Conservation (phyloP, 2,797 vertebrate genomes). For the Benthosema pterotum region DNA sequence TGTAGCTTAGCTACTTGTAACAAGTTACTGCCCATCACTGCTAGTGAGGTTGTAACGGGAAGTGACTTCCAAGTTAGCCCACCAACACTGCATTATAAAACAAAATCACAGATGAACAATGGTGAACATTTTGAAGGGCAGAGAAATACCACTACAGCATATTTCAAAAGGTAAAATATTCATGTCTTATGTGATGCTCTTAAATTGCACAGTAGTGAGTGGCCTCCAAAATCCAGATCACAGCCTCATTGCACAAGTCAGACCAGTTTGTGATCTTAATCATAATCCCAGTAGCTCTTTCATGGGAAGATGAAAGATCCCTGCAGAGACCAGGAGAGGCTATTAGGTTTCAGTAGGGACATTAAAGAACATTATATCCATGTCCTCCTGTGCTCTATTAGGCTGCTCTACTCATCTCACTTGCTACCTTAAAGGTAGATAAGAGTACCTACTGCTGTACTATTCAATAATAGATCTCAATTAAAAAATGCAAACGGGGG, state of each 20-base stretch:
- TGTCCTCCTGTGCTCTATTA: slow-evolving; percentile 35
- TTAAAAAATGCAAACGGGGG: too few species aligned
- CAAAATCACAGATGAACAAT: not conserved
- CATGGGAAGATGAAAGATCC: slow-evolving; percentile 62
- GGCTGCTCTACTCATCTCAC: slow-evolving; percentile 23
- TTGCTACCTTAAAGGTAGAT: slow-evolving; percentile 23
- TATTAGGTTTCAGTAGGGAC: slow-evolving; percentile 37
- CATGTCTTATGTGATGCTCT: not conserved
- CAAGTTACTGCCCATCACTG: too few species aligned
- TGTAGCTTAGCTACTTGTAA: too few species aligned
- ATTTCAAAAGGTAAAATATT: slow-evolving; percentile 1
- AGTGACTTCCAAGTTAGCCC: too few species aligned
- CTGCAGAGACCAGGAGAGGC: slow-evolving; percentile 53
- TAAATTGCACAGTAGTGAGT: slow-evolving; percentile 39
- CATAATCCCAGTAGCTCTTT: slow-evolving; percentile 57
- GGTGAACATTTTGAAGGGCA: slow-evolving; percentile 21
- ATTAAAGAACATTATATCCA: slow-evolving; percentile 31
- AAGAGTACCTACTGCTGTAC: slow-evolving; percentile 39
- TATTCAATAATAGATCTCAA: slow-evolving; percentile 4
- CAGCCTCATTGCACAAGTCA: slow-evolving; percentile 57
- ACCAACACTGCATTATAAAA: too few species aligned
- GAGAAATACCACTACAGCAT: slow-evolving; percentile 10
- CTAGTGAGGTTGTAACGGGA: too few species aligned
- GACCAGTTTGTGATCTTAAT: slow-evolving; percentile 63
- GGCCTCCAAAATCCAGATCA: slow-evolving; percentile 21